Percentiles rank a stretch among this genome's conserved stretches.
phyloP scores from a whole-genome alignment of 1,140 invertebrate genomes.

The Heliconius eleuchia region DNA sequence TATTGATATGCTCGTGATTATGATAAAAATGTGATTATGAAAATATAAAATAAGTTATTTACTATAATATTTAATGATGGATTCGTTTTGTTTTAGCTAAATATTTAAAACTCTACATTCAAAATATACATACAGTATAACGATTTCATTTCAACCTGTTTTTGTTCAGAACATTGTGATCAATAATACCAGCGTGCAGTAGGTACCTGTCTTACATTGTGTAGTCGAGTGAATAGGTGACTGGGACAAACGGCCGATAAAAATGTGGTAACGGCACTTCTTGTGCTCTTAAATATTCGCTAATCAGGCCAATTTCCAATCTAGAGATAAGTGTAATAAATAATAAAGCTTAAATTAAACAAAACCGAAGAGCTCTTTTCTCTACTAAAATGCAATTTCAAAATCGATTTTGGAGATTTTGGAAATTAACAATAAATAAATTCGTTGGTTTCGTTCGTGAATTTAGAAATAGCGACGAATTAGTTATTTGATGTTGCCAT shows the following conservation, averaged over 20 bases:
- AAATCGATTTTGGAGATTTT: no score
- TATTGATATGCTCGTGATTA: background rate
- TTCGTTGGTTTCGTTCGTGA: no score
- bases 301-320: conserved; percentile 46
- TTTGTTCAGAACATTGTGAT: background rate
- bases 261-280: conserved; percentile 58
- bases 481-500: no score
- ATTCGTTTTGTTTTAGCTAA: background rate
- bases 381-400: no score
- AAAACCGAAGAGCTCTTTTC: no score
- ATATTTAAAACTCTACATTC: background rate
- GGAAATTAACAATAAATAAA: no score
- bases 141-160: background rate
- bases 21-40: background rate
- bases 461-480: no score
- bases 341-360: background rate
- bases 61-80: background rate
- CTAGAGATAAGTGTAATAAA: background rate
- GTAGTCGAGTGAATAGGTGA: conserved; percentile 45
- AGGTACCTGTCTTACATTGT: conserved; percentile 4
- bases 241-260: conserved; percentile 35
- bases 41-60: background rate
- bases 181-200: background rate
- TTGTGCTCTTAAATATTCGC: conserved; percentile 52
- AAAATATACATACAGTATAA: background rate